Base-by-base conservation (phyloP, 2,113 vertebrate species). In the Deroptyus accipitrinus region DNA sequence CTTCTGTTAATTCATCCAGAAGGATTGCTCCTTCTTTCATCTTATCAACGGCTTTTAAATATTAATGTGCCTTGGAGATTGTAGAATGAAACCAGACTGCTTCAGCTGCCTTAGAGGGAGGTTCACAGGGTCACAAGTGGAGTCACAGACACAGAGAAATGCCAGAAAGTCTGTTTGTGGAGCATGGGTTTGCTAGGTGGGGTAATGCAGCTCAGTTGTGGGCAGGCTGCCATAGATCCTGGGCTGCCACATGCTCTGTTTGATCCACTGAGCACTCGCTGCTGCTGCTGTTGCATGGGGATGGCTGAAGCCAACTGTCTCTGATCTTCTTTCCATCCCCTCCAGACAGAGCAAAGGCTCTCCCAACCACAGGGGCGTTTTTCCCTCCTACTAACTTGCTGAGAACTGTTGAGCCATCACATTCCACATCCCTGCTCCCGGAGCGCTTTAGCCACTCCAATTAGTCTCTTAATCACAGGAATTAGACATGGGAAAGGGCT, bases 111-210 rank as follows among this genome's bases (percentile, higher is more conserved):
- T 95, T 94, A 42, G 95, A 91, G 93, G 86, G 89, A 91, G 88
- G 85, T 96, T 96, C 94, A 94, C 63, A 54, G 92, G 95, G 96
- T 95, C 95, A 95, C 64, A 6, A 93, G 79, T 1, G 10, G 88
- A 96, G 92, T 94, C 95, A 76, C 95, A 91, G 96, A 97, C 72
- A 0, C 83, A 97, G 83, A 94, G 94, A 94, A 97, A 97, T 97
- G 91, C 96, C 95, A 79, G 90, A 63, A 91, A 95, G 94, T 92
- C 95, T 96, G 83, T 81, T 86, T 88, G 86, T 78, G 77, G 92
- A 93, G 66, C 83, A 64, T 25, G 63, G 31, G 61, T 76, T 86
- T 51, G 80, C 78, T 90, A 93, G 96, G 93, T 95, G 90, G 85
- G 80, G 84, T 10, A 72, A 72, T 24, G 83, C 57, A 46, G 83